Evolutionary conservation across 2,113 vertebrate genomes (phyloP), one percentile per base, ranked within the genome.

Genomic region (Gasterosteus aculeatus): DNA sequence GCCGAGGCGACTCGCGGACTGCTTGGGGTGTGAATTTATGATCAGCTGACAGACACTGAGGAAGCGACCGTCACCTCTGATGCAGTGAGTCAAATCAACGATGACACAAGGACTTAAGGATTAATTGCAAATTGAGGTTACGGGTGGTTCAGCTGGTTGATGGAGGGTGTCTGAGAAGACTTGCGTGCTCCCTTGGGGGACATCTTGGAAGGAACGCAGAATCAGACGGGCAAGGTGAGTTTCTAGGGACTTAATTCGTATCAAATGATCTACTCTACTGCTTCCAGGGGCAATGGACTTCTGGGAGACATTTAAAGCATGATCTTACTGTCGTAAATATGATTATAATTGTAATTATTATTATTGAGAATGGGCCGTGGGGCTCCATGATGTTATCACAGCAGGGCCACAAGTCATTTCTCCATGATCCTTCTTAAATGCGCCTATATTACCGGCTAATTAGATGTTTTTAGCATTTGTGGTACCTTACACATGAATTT

Each of bases 121-220:
- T 80, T 82, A 38, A 82, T 82, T 53, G 54, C 39, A 68, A 78
- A 74, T 85, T 29, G 71, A 74, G 70, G 67, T 75, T 63, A 63
- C 41, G 46, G 77, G 75, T 57, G 53, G 61, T 18, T 47, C 16
- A 12, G 26, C 14, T 12, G 26, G 1, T 66, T 65, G 63, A 72
- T 75, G 74, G 86, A 77, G 71, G 63, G n/a, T 12, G 61, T 39
- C 0, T 68, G 39, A 66, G 31, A 81, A 44, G 54, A 47, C 60
- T 69, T 19, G 5, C 4, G 1, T 19, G 14, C 58, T 71, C 71
- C 44, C 18, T 3, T 19, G 10, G 39, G 79, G 72, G 51, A 68
- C 76, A 8, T 68, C 22, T 53, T 26, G 33, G 26, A 65, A 58
- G n/a, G 71, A 60, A 65, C 42, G 44, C 69, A 72, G 33, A 51